Conservation (phyloP, 2,888 invertebrate species). For the Lochmaea crataegi region DNA sequence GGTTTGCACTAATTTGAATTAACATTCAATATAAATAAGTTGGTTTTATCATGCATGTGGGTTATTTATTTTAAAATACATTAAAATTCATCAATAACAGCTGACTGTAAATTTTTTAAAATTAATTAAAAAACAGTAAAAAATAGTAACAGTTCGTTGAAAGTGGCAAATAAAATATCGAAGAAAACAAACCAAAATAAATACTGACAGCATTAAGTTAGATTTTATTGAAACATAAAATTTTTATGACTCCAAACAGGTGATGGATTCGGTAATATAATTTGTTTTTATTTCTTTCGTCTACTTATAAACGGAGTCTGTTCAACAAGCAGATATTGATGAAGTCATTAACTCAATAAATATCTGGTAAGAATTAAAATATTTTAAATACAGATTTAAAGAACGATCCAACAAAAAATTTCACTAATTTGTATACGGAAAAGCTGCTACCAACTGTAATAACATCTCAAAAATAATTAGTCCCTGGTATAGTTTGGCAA, state of each 20-base stretch:
- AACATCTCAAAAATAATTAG: no score
- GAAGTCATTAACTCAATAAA: background rate
- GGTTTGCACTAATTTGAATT: background rate
- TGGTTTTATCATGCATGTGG: background rate
- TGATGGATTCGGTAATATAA: conserved; percentile 41
- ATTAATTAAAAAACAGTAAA: conserved; percentile 8
- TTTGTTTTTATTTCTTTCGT: conserved; percentile 31
- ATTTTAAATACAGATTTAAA: no score
- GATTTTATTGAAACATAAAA: conserved; percentile 45
- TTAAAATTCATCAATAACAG: conserved; percentile 7
- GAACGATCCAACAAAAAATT: no score
- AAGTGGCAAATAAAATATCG: conserved; percentile 24
- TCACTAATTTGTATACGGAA: no score
- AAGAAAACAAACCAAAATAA: conserved; percentile 40
- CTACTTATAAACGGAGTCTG: conserved; percentile 15
- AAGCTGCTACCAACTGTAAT: no score
- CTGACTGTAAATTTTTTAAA: background rate
- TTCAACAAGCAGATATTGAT: conserved; percentile 3
- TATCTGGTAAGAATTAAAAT: background rate
- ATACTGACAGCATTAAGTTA: conserved; percentile 42
- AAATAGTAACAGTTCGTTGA: background rate
- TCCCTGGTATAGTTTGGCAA: no score
- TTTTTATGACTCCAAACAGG: conserved; percentile 44
- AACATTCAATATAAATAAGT: background rate
- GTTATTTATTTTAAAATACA: background rate